Conservation (phyloP, 2,888 invertebrate genomes). For the Germaria angustata region DNA sequence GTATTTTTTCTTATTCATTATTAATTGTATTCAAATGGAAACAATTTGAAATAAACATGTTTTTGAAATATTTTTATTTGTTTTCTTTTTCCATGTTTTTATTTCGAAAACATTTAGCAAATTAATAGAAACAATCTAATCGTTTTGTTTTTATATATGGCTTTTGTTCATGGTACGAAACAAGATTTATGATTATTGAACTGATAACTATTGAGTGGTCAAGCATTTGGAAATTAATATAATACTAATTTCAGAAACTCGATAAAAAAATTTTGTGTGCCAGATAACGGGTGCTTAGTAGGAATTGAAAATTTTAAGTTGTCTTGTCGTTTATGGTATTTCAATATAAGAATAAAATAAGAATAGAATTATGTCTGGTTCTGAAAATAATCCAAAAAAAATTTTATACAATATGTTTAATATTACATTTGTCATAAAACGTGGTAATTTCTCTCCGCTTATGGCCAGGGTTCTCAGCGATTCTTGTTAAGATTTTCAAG, state of each 20-base stretch:
- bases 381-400: no score
- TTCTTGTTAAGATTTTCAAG: no score
- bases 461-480: no score
- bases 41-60: slow-evolving; percentile 44
- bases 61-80: slow-evolving; percentile 26
- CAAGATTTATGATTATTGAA: slow-evolving; percentile 56
- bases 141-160: slow-evolving; percentile 54
- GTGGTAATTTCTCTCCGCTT: no score
- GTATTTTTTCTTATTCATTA: slow-evolving; percentile 17
- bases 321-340: not conserved
- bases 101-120: slow-evolving; percentile 62
- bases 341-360: no score
- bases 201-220: slow-evolving; percentile 14
- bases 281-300: not conserved
- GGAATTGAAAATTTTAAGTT: not conserved
- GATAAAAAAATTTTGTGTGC: not conserved
- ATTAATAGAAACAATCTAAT: slow-evolving; percentile 61
- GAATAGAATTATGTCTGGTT: no score
- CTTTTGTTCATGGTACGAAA: slow-evolving; percentile 27
- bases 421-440: no score
- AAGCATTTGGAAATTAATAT: not conserved
- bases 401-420: no score
- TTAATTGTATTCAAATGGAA: slow-evolving; percentile 45
- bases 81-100: not conserved
- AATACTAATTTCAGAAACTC: not conserved